Evolutionary conservation across 2,888 invertebrate species (phyloP).

Genomic region (Tanypteryx hageni): DNA sequence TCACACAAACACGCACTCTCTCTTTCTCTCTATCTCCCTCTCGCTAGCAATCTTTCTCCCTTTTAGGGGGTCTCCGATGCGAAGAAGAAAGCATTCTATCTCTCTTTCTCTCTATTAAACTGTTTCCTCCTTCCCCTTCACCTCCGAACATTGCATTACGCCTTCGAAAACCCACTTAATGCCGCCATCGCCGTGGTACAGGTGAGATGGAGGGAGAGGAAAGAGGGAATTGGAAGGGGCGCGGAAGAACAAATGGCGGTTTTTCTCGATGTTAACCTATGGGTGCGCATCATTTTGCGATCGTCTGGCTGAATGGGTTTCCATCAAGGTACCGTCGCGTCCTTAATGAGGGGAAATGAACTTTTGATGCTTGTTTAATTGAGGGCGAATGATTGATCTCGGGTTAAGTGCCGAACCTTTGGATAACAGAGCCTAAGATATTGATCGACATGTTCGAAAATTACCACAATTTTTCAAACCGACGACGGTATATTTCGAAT

Average conservation of each 20-base stretch:
- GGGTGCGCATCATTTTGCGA: background rate
- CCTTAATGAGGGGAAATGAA: constrained; percentile 28
- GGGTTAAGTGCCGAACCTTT: background rate
- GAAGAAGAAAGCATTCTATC: background rate
- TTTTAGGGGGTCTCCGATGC: constrained; percentile 6
- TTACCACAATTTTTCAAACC: no score
- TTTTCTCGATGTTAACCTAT: constrained; percentile 12
- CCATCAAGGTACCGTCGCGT: constrained; percentile 5
- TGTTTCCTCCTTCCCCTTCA: background rate
- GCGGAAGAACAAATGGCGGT: background rate
- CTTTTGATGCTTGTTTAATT: background rate
- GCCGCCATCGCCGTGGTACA: background rate
- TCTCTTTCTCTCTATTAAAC: background rate
- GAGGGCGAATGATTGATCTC: background rate
- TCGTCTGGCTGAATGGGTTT: background rate
- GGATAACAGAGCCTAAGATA: background rate
- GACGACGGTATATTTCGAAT: no score
- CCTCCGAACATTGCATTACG: background rate
- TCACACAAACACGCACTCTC: constrained; percentile 20
- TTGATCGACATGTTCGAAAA: background rate
- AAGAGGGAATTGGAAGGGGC: background rate
- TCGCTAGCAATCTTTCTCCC: constrained; percentile 8
- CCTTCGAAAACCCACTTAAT: background rate
- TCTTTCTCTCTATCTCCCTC: background rate
- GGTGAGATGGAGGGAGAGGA: background rate